Conservation (phyloP, 2,113 vertebrate genomes). For the Brachypteracias leptosomus region DNA sequence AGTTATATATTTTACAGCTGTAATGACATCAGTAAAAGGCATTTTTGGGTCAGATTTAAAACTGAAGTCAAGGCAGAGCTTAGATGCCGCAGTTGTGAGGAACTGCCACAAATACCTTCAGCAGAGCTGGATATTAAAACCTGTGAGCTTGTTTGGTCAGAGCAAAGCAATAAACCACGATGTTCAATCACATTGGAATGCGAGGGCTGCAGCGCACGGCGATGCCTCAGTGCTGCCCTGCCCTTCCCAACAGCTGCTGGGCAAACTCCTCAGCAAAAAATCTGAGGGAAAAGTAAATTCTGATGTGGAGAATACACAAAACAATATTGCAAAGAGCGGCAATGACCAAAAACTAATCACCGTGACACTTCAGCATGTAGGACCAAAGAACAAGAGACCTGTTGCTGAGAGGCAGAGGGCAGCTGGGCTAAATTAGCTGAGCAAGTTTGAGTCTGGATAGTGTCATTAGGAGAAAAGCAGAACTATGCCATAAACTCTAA, state of each 20-base stretch:
- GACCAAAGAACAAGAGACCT: constrained; percentile 43
- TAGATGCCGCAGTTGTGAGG: neutral
- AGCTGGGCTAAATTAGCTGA: constrained; percentile 82
- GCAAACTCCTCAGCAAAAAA: neutral
- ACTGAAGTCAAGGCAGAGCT: neutral
- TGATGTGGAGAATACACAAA: neutral
- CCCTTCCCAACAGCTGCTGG: neutral
- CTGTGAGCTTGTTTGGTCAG: constrained; percentile 46
- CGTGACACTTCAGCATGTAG: neutral
- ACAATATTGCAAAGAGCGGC: neutral
- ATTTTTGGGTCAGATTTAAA: neutral
- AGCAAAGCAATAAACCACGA: constrained; percentile 29
- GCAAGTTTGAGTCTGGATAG: constrained; percentile 77
- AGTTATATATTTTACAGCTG: neutral
- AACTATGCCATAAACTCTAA: constrained; percentile 80
- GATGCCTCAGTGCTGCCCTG: neutral
- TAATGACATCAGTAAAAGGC: constrained; percentile 17
- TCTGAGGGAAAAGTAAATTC: neutral
- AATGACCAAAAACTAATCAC: constrained; percentile 43
- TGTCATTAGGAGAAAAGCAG: constrained; percentile 83
- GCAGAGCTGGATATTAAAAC: constrained; percentile 45
- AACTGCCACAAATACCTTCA: constrained; percentile 43
- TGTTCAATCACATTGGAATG: constrained; percentile 63
- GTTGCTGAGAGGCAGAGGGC: constrained; percentile 69
- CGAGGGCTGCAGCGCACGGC: neutral